These are phyloP conservation scores for Glareola pratincola DNA, from an alignment of 2,113 vertebrate genomes.

Conservation along the genomic window DNA sequence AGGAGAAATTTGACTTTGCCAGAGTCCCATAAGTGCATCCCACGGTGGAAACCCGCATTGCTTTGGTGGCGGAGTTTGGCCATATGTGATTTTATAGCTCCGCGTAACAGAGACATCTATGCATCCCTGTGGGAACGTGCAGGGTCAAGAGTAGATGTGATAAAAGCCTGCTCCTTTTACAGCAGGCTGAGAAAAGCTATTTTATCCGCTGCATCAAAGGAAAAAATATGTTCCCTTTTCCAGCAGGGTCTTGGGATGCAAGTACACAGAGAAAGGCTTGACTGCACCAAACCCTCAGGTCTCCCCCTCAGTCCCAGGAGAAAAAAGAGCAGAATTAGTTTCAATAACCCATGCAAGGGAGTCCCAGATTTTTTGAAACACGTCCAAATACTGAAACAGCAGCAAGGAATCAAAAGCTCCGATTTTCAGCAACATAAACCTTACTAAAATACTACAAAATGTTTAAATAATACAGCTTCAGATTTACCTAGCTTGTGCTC, in stretches of 20 bases:
- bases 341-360: neutral
- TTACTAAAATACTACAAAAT: neutral
- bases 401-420: neutral
- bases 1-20: neutral
- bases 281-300: neutral
- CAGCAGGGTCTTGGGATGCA: neutral
- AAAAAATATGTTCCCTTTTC: neutral
- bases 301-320: neutral
- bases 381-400: neutral
- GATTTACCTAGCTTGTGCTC: neutral
- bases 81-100: neutral
- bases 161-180: constrained; percentile 34
- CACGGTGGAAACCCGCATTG: accelerated
- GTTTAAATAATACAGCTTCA: neutral
- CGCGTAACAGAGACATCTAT: neutral
- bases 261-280: neutral
- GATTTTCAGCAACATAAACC: neutral
- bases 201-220: neutral
- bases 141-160: neutral
- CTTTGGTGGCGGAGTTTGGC: neutral
- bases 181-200: constrained; percentile 21
- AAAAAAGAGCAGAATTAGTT: neutral
- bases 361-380: neutral
- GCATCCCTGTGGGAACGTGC: neutral
- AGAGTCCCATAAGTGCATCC: neutral